A percentile compares a stretch with the other conserved stretches of the same genome.
These are phyloP conservation scores for Galbula dea DNA, from an alignment of 2,113 vertebrate species.

Conservation along the genomic window DNA sequence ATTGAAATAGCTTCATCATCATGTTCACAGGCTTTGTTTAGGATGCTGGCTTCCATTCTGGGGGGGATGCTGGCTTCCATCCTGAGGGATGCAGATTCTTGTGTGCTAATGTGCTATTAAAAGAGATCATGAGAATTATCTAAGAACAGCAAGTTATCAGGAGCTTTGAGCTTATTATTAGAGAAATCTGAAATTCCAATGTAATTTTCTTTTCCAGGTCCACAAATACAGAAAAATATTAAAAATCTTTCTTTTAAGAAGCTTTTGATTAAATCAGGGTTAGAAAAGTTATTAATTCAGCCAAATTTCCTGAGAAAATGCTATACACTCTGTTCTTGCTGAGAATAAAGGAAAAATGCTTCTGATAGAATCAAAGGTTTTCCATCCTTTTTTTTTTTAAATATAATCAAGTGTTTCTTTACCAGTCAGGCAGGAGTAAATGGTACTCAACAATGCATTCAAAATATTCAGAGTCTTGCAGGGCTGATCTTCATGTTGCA, in stretches of 20 bases:
- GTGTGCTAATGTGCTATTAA: neutral
- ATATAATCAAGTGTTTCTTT: neutral
- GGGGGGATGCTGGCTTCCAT: neutral
- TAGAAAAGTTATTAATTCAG: neutral
- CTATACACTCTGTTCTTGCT: neutral
- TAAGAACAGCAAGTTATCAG: neutral
- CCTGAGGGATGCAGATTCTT: neutral
- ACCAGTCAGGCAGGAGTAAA: neutral
- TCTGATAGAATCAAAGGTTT: neutral
- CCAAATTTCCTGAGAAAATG: neutral
- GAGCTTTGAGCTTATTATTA: neutral
- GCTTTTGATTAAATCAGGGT: neutral
- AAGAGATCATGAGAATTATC: neutral
- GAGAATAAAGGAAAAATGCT: neutral
- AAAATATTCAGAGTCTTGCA: neutral
- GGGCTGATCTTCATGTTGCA: neutral
- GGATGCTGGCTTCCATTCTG: neutral
- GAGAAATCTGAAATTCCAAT: neutral
- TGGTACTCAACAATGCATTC: neutral
- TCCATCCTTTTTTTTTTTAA: neutral
- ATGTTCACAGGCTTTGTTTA: neutral
- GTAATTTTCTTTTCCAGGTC: neutral
- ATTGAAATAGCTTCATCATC: neutral
- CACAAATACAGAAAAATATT: neutral
- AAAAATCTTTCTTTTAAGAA: neutral